Conservation (phyloP, 2,888 invertebrate species). For the Idaea straminata region DNA sequence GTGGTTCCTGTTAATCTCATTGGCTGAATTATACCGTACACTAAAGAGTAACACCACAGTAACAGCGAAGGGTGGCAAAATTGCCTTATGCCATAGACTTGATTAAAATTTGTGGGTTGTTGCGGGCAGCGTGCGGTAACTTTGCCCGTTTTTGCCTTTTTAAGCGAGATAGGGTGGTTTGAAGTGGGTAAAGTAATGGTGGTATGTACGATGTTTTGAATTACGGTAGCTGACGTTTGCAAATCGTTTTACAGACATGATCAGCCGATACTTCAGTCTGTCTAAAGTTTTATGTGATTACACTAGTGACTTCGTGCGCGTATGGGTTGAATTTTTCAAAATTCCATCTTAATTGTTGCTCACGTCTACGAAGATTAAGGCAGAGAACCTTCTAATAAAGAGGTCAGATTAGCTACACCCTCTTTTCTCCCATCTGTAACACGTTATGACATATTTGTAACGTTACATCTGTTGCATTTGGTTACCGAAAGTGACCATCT, state of each 20-base stretch:
- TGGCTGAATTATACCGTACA: neutral
- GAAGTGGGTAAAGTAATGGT: neutral
- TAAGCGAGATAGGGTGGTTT: neutral
- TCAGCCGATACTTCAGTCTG: no score
- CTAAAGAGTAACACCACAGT: neutral
- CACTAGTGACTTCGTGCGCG: no score
- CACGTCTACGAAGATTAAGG: no score
- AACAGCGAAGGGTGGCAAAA: neutral
- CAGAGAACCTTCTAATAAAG: no score
- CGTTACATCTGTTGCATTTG: no score
- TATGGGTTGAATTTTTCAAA: no score
- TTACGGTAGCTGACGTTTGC: neutral
- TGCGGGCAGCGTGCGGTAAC: neutral
- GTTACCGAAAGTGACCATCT: no score
- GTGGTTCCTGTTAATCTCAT: slow-evolving; percentile 14
- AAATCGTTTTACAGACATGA: neutral
- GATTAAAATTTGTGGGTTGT: slow-evolving; percentile 1
- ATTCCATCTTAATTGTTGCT: no score
- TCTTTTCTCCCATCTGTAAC: no score
- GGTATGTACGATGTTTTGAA: neutral
- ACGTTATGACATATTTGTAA: no score
- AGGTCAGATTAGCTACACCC: no score
- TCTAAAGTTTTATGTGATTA: no score
- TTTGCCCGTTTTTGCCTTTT: neutral
- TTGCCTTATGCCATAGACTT: slow-evolving; percentile 1